Evolutionary conservation across 2,888 invertebrate species (phyloP).

Genomic region (Drosophila helvetica): DNA sequence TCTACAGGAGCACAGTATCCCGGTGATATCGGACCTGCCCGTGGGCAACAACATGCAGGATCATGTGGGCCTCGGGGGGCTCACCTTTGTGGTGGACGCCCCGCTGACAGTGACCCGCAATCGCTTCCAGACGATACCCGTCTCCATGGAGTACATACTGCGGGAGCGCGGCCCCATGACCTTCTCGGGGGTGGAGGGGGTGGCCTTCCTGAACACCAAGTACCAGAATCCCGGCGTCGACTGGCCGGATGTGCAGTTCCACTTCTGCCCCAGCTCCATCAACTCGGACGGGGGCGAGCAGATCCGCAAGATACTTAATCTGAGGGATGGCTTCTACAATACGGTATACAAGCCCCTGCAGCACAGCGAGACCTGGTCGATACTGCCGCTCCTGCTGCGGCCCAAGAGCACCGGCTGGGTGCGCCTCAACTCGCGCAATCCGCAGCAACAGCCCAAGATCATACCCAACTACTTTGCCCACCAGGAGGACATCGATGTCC

Average conservation of each 20-base stretch:
- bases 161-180: conserved; percentile 94
- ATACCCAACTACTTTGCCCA: conserved; percentile 97
- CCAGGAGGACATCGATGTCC: conserved; percentile 90
- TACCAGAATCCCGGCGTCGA: conserved; percentile 90
- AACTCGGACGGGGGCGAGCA: conserved; percentile 93
- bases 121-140: conserved; percentile 90
- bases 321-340: conserved; percentile 92
- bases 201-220: conserved; percentile 94
- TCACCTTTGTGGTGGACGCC: conserved; percentile 92
- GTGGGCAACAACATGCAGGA: conserved; percentile 95
- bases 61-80: conserved; percentile 93
- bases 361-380: conserved; percentile 92
- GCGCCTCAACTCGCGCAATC: conserved; percentile 91
- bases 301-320: conserved; percentile 89
- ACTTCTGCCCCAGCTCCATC: conserved; percentile 93
- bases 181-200: conserved; percentile 92
- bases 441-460: conserved; percentile 92
- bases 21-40: conserved; percentile 89
- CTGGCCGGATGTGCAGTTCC: conserved; percentile 95
- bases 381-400: conserved; percentile 91
- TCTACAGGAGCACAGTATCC: conserved; percentile 88
- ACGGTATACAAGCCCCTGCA: conserved; percentile 93
- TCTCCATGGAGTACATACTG: conserved; percentile 91
- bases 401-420: conserved; percentile 95
- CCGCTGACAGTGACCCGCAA: conserved; percentile 91